phyloP scores from a whole-genome alignment of 37 sponge, comb jelly and placozoan species.

The Cliona cf. orientalis region DNA sequence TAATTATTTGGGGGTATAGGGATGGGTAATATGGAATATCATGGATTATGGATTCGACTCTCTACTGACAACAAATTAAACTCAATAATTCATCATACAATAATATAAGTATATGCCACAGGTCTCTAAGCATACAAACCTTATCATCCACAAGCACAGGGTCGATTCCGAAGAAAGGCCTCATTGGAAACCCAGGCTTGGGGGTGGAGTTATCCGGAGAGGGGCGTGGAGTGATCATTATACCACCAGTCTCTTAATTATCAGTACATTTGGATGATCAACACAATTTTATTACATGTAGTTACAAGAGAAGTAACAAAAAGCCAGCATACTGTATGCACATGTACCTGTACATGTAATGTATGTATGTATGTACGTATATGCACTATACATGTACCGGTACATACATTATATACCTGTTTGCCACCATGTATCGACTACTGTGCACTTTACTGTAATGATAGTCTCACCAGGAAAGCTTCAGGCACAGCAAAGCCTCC shows the following conservation, averaged over 20 bases:
- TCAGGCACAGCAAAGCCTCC: constrained; percentile 94
- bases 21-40: not conserved
- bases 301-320: no score
- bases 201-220: constrained; percentile 62
- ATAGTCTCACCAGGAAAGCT: constrained; percentile 59
- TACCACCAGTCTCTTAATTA: constrained; percentile 89
- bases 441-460: constrained; percentile 80
- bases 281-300: not conserved
- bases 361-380: not conserved
- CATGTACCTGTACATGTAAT: not conserved
- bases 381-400: not conserved
- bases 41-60: not conserved
- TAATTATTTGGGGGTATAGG: not conserved
- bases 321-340: not conserved
- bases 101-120: not conserved
- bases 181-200: constrained; percentile 94
- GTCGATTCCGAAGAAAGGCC: constrained; percentile 93
- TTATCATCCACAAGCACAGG: constrained; percentile 87
- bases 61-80: not conserved
- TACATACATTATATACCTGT: constrained; percentile 62
- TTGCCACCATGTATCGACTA: constrained; percentile 99
- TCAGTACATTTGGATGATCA: no score
- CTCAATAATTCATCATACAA: not conserved
- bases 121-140: constrained; percentile 5
- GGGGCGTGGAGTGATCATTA: constrained; percentile 93